A percentile compares a stretch with the other conserved stretches of the same genome.
These are phyloP conservation scores for Lepidochrysops patricia DNA, from an alignment of 2,888 invertebrate species.

Conservation along the genomic window DNA sequence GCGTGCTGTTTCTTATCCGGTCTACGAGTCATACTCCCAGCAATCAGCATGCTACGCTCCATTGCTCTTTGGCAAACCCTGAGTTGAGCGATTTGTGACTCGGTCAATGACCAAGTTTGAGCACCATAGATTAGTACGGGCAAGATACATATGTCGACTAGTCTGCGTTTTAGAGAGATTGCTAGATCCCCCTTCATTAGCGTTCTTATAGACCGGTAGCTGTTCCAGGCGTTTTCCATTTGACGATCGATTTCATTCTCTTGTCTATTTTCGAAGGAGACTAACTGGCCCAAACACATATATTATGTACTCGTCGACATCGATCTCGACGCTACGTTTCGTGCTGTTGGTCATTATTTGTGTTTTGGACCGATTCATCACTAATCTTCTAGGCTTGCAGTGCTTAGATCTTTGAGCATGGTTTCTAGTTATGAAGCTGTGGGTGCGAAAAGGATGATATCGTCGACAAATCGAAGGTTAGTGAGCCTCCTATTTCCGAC, in stretches of 20 bases:
- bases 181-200: too few species aligned
- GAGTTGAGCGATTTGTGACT: background rate
- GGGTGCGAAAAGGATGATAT: background rate
- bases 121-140: background rate
- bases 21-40: too few species aligned
- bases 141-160: background rate
- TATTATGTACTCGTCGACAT: too few species aligned
- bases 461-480: constrained; percentile 5
- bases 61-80: background rate
- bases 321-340: too few species aligned
- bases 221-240: too few species aligned
- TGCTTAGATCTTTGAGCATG: constrained; percentile 15
- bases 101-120: background rate
- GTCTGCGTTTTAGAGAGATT: constrained; percentile 10
- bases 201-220: too few species aligned
- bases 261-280: too few species aligned
- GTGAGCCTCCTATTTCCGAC: background rate
- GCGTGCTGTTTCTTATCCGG: too few species aligned
- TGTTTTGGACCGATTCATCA: constrained; percentile 18
- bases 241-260: too few species aligned
- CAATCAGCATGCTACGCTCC: too few species aligned
- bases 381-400: constrained; percentile 17
- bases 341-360: constrained; percentile 8
- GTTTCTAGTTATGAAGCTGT: background rate
- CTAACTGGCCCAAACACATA: too few species aligned